Percentiles rank a stretch among this genome's conserved stretches.
Conservation (phyloP, 2,888 invertebrate genomes). For the Andrena praecox region DNA sequence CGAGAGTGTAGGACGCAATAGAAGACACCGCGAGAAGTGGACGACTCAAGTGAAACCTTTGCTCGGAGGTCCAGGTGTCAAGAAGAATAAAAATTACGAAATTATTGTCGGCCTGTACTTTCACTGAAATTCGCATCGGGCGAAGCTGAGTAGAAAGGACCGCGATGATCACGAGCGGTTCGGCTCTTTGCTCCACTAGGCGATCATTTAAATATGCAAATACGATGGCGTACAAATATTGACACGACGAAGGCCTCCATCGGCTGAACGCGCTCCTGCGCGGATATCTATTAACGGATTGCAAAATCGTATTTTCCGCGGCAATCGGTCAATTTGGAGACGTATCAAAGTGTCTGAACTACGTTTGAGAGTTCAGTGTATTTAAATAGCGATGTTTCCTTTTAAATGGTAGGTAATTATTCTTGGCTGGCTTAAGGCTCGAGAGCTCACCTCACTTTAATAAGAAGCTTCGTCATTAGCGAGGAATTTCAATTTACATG, state of each 20-base stretch:
- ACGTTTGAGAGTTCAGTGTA: not conserved
- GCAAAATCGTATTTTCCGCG: not conserved
- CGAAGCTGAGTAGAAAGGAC: slow-evolving; percentile 19
- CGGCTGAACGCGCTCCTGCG: not conserved
- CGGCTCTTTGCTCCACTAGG: slow-evolving; percentile 13
- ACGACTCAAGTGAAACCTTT: slow-evolving; percentile 30
- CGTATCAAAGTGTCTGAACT: not conserved
- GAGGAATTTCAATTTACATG: too few relatives aligned
- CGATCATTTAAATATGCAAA: slow-evolving; percentile 35
- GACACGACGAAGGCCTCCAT: not conserved
- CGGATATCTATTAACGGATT: not conserved
- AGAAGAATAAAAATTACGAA: slow-evolving; percentile 53
- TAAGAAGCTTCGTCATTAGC: too few relatives aligned
- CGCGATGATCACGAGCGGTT: slow-evolving; percentile 1
- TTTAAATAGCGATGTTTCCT: not conserved
- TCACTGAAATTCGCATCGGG: slow-evolving; percentile 42
- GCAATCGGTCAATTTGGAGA: not conserved
- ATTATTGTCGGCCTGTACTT: slow-evolving; percentile 41
- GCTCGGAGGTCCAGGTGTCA: slow-evolving; percentile 13
- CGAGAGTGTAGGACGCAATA: not conserved
- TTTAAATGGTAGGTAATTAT: too few relatives aligned
- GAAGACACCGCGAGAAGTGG: not conserved
- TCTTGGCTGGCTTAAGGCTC: too few relatives aligned
- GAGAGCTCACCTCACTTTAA: too few relatives aligned
- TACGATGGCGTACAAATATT: slow-evolving; percentile 25